Percentiles rank a stretch among this genome's conserved stretches.
Evolutionary conservation across 2,113 vertebrate species (phyloP).

Genomic region (Pica pica): DNA sequence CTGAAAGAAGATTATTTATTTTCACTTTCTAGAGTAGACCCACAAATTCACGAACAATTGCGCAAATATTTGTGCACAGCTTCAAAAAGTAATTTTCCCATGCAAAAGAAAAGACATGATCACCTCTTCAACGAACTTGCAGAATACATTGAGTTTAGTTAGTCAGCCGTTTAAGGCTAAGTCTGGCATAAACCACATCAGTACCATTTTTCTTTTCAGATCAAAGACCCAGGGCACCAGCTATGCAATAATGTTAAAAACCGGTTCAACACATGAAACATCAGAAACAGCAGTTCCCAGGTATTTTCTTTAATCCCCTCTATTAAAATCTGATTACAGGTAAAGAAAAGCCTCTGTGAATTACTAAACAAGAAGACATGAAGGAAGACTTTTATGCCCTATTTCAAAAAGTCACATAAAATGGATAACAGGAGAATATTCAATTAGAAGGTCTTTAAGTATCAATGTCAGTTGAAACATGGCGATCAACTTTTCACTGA

Average conservation of each 20-base stretch:
- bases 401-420: not conserved
- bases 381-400: not conserved
- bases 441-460: not conserved
- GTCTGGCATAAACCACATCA: not conserved
- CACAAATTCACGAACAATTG: not conserved
- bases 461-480: not conserved
- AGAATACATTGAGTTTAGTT: not conserved
- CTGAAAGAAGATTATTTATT: not conserved
- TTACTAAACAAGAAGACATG: not conserved
- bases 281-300: not conserved
- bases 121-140: not conserved
- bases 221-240: not conserved
- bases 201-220: not conserved
- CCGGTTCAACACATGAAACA: not conserved
- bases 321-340: not conserved
- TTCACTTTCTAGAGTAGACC: not conserved
- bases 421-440: not conserved
- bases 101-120: not conserved
- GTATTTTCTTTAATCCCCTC: not conserved
- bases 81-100: not conserved
- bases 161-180: not conserved
- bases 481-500: not conserved
- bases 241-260: not conserved
- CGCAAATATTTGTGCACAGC: not conserved
- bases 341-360: not conserved